Evolutionary conservation across 2,888 invertebrate genomes (phyloP).

Genomic region (Dryobota labecula): DNA sequence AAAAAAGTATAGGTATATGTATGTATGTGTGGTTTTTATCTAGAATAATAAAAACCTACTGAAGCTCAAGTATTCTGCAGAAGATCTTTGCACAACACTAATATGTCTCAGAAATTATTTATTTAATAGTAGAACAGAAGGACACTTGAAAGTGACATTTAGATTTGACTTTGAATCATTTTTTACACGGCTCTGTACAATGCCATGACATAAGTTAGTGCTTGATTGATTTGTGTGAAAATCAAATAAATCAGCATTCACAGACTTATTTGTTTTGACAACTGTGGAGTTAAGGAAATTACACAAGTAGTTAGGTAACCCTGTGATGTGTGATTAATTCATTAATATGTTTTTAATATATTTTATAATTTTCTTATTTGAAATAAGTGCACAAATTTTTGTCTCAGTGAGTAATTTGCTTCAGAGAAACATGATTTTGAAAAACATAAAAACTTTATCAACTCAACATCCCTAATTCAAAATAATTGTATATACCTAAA

Average conservation of each 20-base stretch:
- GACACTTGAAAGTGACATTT: conserved; percentile 50
- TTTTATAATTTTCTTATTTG: neutral
- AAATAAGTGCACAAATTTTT: neutral
- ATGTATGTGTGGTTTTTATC: too few species aligned
- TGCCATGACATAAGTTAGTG: conserved; percentile 15
- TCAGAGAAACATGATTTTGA: neutral
- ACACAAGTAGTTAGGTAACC: neutral
- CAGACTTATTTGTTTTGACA: conserved; percentile 31
- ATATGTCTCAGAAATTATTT: conserved; percentile 13
- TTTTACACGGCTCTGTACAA: neutral
- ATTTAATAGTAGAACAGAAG: conserved; percentile 3
- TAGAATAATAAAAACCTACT: neutral
- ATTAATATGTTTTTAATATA: neutral
- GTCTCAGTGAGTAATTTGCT: neutral
- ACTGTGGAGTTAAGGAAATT: conserved; percentile 6
- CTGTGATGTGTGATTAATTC: neutral
- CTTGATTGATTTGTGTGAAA: conserved; percentile 25
- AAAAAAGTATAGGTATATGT: too few species aligned
- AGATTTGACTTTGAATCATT: conserved; percentile 11
- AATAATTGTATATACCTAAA: neutral
- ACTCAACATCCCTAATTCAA: neutral
- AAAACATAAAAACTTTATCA: neutral
- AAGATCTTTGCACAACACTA: neutral
- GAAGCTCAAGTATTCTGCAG: neutral
- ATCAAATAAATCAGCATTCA: conserved; percentile 34